A percentile compares a stretch with the other conserved stretches of the same genome.
Conservation (phyloP, 2,797 vertebrate genomes). For the Bryconaethiops microstoma region DNA sequence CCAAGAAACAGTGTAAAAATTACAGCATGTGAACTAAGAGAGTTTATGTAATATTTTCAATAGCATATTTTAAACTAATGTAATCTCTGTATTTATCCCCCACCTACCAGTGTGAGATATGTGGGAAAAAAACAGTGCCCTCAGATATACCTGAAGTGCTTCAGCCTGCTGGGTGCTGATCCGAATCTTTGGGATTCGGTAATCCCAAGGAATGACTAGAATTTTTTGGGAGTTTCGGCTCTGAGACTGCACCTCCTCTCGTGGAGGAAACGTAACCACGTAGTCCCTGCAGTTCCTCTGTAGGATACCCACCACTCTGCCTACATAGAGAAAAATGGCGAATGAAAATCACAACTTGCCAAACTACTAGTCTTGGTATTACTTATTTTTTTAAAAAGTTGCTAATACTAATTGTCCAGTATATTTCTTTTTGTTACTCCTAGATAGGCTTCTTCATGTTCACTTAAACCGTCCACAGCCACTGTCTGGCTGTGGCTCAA, state of each 20-base stretch:
- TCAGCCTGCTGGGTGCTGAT: slow-evolving; percentile 95
- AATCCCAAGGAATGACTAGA: slow-evolving; percentile 92
- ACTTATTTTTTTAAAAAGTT: neutral
- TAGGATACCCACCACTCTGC: slow-evolving; percentile 89
- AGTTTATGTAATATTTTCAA: too few relatives aligned
- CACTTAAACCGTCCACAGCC: neutral
- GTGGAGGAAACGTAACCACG: slow-evolving; percentile 90
- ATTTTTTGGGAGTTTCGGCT: slow-evolving; percentile 87
- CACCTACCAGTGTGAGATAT: too few relatives aligned
- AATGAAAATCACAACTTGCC: neutral
- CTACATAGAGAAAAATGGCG: slow-evolving; percentile 66
- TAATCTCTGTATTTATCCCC: too few relatives aligned
- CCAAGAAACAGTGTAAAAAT: too few relatives aligned
- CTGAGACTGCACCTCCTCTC: slow-evolving; percentile 86
- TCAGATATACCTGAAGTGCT: slow-evolving; percentile 82
- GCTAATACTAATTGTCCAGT: neutral
- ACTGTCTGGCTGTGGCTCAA: neutral
- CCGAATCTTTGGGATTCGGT: slow-evolving; percentile 92
- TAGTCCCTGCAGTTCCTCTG: slow-evolving; percentile 98
- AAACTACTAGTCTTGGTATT: neutral
- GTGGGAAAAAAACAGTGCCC: too few relatives aligned
- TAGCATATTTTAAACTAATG: too few relatives aligned
- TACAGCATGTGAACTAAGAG: too few relatives aligned
- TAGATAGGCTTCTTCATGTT: too few relatives aligned
- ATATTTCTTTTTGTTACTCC: too few relatives aligned